Conservation (phyloP, 1,140 invertebrate species). For the Drosophila arawakana region DNA sequence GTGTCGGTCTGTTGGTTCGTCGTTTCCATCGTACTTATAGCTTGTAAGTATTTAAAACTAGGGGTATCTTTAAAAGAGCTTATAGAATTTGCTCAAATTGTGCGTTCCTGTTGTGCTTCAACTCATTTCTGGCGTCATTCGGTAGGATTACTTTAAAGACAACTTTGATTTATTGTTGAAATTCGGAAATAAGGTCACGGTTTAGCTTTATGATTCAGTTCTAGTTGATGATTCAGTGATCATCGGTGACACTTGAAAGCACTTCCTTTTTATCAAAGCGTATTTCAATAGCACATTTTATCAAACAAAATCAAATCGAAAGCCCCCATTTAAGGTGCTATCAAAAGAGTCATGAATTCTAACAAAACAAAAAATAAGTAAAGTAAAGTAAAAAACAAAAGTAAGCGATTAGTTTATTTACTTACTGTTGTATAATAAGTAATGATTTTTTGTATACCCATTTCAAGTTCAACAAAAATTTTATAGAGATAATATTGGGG, state of each 20-base stretch:
- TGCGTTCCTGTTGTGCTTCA: background rate
- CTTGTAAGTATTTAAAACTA: slow-evolving; percentile 56
- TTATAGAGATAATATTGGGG: background rate
- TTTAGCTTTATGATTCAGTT: slow-evolving; percentile 50
- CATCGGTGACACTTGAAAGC: background rate
- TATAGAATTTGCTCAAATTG: background rate
- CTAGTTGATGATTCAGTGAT: slow-evolving; percentile 17
- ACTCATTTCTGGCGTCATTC: background rate
- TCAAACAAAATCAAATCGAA: slow-evolving; percentile 58
- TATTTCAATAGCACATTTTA: slow-evolving; percentile 45
- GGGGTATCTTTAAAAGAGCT: too few species aligned
- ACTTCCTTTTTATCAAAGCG: slow-evolving; percentile 17
- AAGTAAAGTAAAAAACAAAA: slow-evolving; percentile 28
- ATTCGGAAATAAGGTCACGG: slow-evolving; percentile 16
- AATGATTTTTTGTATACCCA: slow-evolving; percentile 16
- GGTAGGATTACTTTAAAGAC: background rate
- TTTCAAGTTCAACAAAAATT: slow-evolving; percentile 3
- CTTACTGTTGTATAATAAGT: slow-evolving; percentile 34
- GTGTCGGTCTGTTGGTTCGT: slow-evolving; percentile 72
- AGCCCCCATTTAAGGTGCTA: slow-evolving; percentile 19
- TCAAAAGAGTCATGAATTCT: slow-evolving; percentile 1
- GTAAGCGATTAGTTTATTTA: slow-evolving; percentile 31
- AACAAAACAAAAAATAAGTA: slow-evolving; percentile 18
- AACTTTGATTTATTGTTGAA: slow-evolving; percentile 8
- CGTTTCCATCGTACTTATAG: slow-evolving; percentile 62